phyloP scores from a whole-genome alignment of 1,140 invertebrate genomes.

The Drosophila ercepeae region DNA sequence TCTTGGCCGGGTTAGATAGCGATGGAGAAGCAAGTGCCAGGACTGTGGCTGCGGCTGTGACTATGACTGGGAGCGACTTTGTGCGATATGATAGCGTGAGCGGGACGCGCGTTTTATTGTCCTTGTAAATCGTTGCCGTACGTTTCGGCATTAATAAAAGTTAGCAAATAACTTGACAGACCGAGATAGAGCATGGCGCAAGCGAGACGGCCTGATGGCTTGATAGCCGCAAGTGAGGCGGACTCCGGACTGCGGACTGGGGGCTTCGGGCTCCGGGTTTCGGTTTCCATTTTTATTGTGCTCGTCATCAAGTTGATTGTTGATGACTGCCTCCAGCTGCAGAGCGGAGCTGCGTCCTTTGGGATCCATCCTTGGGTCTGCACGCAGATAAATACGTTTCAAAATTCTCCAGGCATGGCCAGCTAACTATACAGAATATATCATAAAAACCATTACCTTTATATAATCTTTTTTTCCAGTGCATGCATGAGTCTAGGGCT shows the following conservation, averaged over 20 bases:
- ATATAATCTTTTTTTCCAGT: background rate
- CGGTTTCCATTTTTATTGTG: constrained; percentile 81
- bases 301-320: constrained; percentile 81
- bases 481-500: constrained; percentile 5
- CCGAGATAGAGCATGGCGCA: constrained; percentile 29
- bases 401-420: background rate
- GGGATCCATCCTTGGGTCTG: constrained; percentile 19
- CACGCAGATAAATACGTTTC: background rate
- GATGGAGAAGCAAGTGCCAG: constrained; percentile 62
- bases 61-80: constrained; percentile 79
- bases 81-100: constrained; percentile 74
- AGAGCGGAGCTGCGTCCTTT: constrained; percentile 18
- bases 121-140: constrained; percentile 82
- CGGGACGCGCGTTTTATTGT: constrained; percentile 76
- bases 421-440: background rate
- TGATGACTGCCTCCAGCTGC: constrained; percentile 70
- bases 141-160: constrained; percentile 82
- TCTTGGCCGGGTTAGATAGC: constrained; percentile 67
- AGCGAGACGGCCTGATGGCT: background rate
- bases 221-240: constrained; percentile 37
- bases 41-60: constrained; percentile 13
- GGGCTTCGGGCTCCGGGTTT: constrained; percentile 55
- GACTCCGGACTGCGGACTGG: constrained; percentile 58
- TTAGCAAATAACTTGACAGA: constrained; percentile 81
- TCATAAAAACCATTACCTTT: background rate